phyloP scores from a whole-genome alignment of 2,888 invertebrate species.

The Diachrysia chrysitis region DNA sequence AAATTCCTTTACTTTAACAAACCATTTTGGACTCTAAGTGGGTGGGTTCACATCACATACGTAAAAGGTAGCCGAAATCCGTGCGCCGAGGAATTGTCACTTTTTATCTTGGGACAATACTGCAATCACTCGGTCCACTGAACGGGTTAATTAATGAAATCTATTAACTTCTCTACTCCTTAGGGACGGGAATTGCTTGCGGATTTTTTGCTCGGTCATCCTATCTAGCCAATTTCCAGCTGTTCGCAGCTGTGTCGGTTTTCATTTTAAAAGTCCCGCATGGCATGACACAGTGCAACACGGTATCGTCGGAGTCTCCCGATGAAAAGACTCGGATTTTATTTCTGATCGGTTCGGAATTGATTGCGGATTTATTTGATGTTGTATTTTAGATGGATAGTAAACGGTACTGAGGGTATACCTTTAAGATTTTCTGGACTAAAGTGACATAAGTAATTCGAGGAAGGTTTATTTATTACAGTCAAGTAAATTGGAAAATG shows the following conservation, averaged over 20 bases:
- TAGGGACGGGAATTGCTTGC: constrained; percentile 75
- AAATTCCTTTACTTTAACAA: constrained; percentile 9
- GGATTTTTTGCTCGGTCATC: constrained; percentile 79
- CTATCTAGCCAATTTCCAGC: constrained; percentile 75
- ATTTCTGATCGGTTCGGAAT: constrained; percentile 54
- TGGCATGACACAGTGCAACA: constrained; percentile 48
- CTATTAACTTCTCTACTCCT: constrained; percentile 86
- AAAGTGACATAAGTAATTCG: constrained; percentile 21
- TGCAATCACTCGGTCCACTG: constrained; percentile 88
- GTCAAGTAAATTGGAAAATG: constrained; percentile 5
- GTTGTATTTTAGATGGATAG: constrained; percentile 48
- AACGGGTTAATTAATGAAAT: constrained; percentile 89
- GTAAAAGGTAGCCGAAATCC: constrained; percentile 77
- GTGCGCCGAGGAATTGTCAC: constrained; percentile 79
- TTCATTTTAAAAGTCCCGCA: constrained; percentile 56
- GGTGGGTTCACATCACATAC: constrained; percentile 67
- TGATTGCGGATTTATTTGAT: constrained; percentile 63
- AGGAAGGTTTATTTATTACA: constrained; percentile 29
- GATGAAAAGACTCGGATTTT: constrained; percentile 53
- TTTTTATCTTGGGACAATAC: constrained; percentile 80
- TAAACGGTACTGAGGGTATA: constrained; percentile 38
- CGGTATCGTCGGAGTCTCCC: constrained; percentile 36
- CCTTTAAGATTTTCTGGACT: constrained; percentile 24
- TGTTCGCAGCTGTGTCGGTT: constrained; percentile 57
- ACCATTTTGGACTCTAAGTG: constrained; percentile 62